Conservation (phyloP, 2,113 vertebrate species). For the Hypocryptadius cinnamomeus region DNA sequence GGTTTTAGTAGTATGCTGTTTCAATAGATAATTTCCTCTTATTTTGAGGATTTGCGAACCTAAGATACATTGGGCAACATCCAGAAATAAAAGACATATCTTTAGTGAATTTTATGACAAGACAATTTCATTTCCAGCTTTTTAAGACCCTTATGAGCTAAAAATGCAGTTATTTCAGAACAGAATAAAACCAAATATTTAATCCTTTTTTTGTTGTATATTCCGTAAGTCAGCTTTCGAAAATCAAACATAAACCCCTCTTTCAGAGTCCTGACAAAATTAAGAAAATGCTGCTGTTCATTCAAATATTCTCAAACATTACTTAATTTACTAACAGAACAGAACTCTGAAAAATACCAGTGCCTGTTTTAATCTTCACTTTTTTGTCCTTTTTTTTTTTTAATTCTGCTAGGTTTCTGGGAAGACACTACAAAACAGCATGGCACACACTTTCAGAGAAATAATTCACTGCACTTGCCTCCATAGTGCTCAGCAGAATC, state of each 20-base stretch:
- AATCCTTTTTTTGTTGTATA: not conserved
- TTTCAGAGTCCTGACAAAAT: not conserved
- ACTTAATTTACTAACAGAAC: not conserved
- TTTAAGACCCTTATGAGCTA: not conserved
- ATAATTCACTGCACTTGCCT: not conserved
- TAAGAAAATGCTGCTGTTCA: not conserved
- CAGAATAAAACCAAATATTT: not conserved
- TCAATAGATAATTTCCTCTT: not conserved
- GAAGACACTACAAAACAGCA: not conserved
- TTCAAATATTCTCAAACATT: not conserved
- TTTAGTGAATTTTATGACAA: not conserved
- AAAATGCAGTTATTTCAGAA: not conserved
- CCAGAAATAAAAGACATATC: not conserved
- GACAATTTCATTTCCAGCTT: not conserved
- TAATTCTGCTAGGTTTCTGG: not conserved
- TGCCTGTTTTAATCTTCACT: not conserved
- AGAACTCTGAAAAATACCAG: not conserved
- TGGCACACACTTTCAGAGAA: not conserved
- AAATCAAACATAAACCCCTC: not conserved
- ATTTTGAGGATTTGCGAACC: not conserved
- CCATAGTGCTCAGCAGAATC: not conserved
- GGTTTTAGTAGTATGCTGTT: not conserved
- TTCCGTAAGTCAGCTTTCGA: not conserved
- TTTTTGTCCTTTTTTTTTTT: not conserved
- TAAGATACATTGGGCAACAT: not conserved